Base-by-base conservation (phyloP, 2,888 invertebrate genomes). In the Ormyrus thymus region DNA sequence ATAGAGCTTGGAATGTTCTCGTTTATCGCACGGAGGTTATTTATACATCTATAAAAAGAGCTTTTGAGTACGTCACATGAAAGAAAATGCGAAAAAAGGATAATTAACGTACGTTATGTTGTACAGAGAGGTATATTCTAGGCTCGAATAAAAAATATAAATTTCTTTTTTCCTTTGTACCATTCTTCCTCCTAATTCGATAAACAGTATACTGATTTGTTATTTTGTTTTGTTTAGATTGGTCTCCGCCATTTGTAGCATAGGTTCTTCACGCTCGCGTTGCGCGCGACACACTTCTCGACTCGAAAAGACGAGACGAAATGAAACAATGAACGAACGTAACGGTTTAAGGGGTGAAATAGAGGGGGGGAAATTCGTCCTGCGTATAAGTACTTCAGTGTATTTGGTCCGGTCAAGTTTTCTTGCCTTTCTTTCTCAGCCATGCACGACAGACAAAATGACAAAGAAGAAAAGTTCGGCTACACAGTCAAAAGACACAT, bases 221-320 rank as follows among this genome's bases (percentile, higher is more conserved):
- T 59, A 45, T 62, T 81, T 65, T 62, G 29, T 73, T 51, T 45
- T 80, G 4, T 74, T 79, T 66, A 77, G 78, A 80, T 82, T 83
- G 83, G 81, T 81, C 80, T 83, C 80, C 62, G 69, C 75, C 79
- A 80, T 81, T 82, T 81, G 80, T 83, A 81, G 78, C 81, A 81
- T 76, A 81, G 68, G 83, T 78, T 82, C 51, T 64, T 73, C 56
- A 48, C 29, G 45, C 8, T 50, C 29, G n/a, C 46, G 48, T 48
- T n/a, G 70, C 53, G 59, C 48, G 64, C 70, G 58, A 48, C 46
- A 53, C 56, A 50, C 10, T 46, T 68, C 51, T 79, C 48, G 59
- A 58, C 51, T 65, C 46, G 64, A 68, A 72, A 76, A 71, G 51
- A 76, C 61, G 71, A 71, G 70, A 71, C 46, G 43, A 79, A 76